A percentile compares a stretch with the other conserved stretches of the same genome.
Evolutionary conservation across 2,888 invertebrate genomes (phyloP).

Genomic region (Parnassius smintheus): DNA sequence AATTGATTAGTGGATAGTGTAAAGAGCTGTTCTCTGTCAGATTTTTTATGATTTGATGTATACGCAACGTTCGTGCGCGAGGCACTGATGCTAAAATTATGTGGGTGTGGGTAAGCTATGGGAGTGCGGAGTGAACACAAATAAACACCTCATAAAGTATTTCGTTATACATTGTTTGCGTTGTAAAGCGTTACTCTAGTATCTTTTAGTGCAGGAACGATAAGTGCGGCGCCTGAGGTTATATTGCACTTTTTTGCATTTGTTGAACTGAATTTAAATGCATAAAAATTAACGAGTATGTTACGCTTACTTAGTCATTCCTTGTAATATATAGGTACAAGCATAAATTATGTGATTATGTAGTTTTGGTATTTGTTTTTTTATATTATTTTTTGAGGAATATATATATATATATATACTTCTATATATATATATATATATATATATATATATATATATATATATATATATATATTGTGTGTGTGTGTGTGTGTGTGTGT

Average conservation of each 20-base stretch:
- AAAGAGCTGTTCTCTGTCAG: slow-evolving; percentile 15
- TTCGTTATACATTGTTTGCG: slow-evolving; percentile 37
- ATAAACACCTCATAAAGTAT: slow-evolving; percentile 40
- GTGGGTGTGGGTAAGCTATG: slow-evolving; percentile 27
- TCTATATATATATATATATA: too few species aligned
- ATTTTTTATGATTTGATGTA: slow-evolving; percentile 6
- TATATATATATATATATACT: too few species aligned
- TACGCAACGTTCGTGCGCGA: neutral
- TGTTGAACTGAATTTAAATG: slow-evolving; percentile 5
- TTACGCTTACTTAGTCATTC: neutral
- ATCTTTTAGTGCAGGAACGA: slow-evolving; percentile 21
- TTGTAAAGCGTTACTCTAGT: slow-evolving; percentile 27
- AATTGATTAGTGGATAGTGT: slow-evolving; percentile 15
- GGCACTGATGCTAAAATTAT: slow-evolving; percentile 3
- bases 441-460: too few species aligned
- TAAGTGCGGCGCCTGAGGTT: slow-evolving; percentile 1
- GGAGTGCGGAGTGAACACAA: slow-evolving; percentile 33
- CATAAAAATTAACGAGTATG: slow-evolving; percentile 7
- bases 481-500: too few species aligned
- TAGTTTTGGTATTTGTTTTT: too few species aligned
- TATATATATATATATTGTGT: too few species aligned
- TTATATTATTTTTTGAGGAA: too few species aligned
- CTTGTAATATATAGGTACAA: too few species aligned
- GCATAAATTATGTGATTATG: too few species aligned
- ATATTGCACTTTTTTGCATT: neutral